Conservation (phyloP, 2,797 vertebrate genomes). For the Cossypha caffra region DNA sequence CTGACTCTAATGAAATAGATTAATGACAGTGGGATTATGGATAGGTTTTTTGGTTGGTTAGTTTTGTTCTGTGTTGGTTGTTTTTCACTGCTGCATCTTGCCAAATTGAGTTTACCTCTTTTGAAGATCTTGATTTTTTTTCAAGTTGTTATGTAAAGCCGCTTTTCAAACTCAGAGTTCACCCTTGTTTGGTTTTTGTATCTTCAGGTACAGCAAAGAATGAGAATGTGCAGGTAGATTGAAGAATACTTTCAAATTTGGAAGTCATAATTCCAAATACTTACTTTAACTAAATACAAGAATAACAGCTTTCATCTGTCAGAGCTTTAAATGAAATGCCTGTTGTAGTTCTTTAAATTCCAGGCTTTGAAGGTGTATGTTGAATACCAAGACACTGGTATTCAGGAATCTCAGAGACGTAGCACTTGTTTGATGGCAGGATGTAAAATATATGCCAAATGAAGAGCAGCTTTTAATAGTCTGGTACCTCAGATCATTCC, state of each 20-base stretch:
- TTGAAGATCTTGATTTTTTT: not conserved
- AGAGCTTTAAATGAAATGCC: not conserved
- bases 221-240: not conserved
- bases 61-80: not conserved
- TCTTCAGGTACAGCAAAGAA: not conserved
- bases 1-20: not conserved
- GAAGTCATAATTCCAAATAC: not conserved
- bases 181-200: not conserved
- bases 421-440: not conserved
- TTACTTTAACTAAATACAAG: not conserved
- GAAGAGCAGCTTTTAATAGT: not conserved
- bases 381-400: not conserved
- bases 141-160: not conserved
- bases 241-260: not conserved
- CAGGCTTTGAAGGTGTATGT: not conserved
- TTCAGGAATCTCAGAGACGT: not conserved
- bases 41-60: fast-evolving
- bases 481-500: not conserved
- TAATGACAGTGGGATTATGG: not conserved
- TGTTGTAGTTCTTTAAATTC: not conserved
- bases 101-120: not conserved
- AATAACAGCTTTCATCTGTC: not conserved
- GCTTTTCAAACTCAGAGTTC: not conserved
- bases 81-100: not conserved
- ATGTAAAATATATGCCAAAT: not conserved